Evolutionary conservation across 2,797 vertebrate species (phyloP), one percentile per base, ranked within the genome.

Genomic region (Gallinago nigripennis): DNA sequence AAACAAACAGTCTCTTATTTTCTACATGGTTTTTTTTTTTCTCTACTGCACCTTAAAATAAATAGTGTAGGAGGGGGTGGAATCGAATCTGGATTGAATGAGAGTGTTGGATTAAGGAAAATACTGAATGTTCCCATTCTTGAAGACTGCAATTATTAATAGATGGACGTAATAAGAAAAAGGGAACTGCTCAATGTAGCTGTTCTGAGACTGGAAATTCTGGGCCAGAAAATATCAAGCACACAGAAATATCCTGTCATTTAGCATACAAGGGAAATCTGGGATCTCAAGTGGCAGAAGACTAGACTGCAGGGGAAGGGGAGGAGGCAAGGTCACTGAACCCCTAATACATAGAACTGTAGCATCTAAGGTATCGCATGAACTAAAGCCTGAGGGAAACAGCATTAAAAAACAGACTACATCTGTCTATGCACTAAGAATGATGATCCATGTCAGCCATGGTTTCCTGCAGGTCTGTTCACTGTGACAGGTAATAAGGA

Each of bases 1-100:
- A 64, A 91, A 95, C 78, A 97, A 95, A 83, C 25, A 79, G 72
- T 61, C 61, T 86, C 46, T 92, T 91, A 90, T 91, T 93, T 94
- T 87, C 79, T 71, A 14, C 10, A 9, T 43, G 2, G 12, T 78
- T 82, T 86, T 72, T 72, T 35, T 39, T 43, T 53, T 43, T 10
- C 27, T 58, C 35, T 53, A 23, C 58, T 93, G 5, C 63, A 76
- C 54, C 58, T 94, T 96, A 83, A 91, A 96, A 92, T 90, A 94
- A 94, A 80, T 79, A 50, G 48, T 20, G n/a, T 39, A 39, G 39
- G 15, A 11, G 12, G 28, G 28, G 27, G 28, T 50, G 56, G 45
- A 72, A 72, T 88, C 43, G 82, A 91, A 76, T 91, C 76, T 86
- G 85, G 54, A 90, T 91, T 90, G 76, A 92, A 69, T 45, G 46